Percentiles rank a stretch among this genome's conserved stretches.
Conservation (phyloP, 2,113 vertebrate species). For the Chunga burmeisteri region DNA sequence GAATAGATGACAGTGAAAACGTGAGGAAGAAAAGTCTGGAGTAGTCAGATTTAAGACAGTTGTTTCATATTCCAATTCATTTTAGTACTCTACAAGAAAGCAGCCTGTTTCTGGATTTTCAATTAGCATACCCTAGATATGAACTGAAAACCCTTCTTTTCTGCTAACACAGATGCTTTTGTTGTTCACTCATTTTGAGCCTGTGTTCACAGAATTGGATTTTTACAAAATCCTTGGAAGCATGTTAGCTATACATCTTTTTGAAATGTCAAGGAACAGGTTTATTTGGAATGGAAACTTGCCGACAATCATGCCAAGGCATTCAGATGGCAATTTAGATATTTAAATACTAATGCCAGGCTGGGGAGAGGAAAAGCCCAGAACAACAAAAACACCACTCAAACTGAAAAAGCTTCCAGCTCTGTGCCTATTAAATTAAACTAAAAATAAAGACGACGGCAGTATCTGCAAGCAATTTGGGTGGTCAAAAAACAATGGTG, state of each 20-base stretch:
- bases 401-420: constrained; percentile 10
- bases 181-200: constrained; percentile 38
- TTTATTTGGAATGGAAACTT: constrained; percentile 54
- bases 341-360: constrained; percentile 38
- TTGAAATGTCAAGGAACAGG: constrained; percentile 44
- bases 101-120: constrained; percentile 68
- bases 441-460: constrained; percentile 49
- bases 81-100: constrained; percentile 65
- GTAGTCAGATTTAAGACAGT: constrained; percentile 54
- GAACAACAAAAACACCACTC: background rate
- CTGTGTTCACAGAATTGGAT: constrained; percentile 50
- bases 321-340: constrained; percentile 46
- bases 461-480: constrained; percentile 47
- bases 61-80: constrained; percentile 67
- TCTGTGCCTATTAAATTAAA: background rate
- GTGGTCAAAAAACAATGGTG: constrained; percentile 40
- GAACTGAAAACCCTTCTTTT: constrained; percentile 63
- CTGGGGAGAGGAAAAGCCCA: background rate
- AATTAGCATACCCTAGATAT: constrained; percentile 67
- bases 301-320: constrained; percentile 6
- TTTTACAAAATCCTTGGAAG: constrained; percentile 56
- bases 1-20: constrained; percentile 59
- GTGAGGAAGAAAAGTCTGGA: constrained; percentile 36
- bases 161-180: constrained; percentile 57
- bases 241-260: constrained; percentile 37